These are phyloP conservation scores for Dastarcus helophoroides DNA, from an alignment of 2,888 invertebrate species.

Conservation along the genomic window DNA sequence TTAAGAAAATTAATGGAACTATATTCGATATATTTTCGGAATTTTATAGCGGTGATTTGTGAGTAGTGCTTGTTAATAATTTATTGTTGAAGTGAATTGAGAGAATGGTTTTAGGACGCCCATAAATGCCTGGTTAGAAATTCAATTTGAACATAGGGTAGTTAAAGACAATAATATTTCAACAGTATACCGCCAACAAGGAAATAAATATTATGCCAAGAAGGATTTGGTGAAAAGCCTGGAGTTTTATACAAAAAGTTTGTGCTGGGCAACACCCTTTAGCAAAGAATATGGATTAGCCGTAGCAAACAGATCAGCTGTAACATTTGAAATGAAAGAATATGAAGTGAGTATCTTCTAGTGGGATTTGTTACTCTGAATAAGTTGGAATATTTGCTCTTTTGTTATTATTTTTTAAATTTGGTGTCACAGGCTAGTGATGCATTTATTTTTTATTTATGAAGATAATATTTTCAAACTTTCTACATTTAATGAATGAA, in stretches of 20 bases:
- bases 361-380: no score
- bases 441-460: no score
- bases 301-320: constrained; percentile 58
- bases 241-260: constrained; percentile 49
- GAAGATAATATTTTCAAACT: no score
- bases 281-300: constrained; percentile 50
- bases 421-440: no score
- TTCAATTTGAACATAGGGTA: constrained; percentile 25
- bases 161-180: constrained; percentile 30
- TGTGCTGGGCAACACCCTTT: constrained; percentile 44
- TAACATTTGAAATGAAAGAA: constrained; percentile 45
- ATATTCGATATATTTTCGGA: constrained; percentile 26
- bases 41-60: constrained; percentile 26
- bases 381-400: no score
- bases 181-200: constrained; percentile 36
- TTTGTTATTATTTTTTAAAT: no score
- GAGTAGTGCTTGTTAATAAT: constrained; percentile 12
- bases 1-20: constrained; percentile 25
- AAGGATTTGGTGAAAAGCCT: constrained; percentile 44
- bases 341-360: constrained; percentile 42
- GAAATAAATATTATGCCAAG: constrained; percentile 47
- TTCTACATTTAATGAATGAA: no score
- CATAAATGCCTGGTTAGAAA: constrained; percentile 30
- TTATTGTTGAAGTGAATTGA: constrained; percentile 2
- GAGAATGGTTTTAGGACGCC: constrained; percentile 29